Conservation (phyloP, 2,113 vertebrate species). For the Telmatochromis brachygnathus region DNA sequence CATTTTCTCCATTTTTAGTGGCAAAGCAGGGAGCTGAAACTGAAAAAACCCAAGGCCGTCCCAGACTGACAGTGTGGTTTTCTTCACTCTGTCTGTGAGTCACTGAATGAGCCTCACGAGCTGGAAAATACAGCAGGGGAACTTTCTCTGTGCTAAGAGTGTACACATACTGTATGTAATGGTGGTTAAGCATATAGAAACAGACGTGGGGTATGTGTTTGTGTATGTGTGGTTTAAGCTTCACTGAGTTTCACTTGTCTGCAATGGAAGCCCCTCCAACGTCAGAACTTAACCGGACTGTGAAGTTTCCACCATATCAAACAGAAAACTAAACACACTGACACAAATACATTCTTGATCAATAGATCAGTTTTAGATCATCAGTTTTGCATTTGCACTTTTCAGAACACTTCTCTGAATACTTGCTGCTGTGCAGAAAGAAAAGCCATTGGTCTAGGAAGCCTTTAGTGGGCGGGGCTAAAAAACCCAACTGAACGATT, state of each 20-base stretch:
- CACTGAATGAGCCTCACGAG: neutral
- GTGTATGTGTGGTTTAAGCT: neutral
- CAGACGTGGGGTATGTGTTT: neutral
- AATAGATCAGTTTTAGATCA: neutral
- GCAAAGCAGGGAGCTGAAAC: neutral
- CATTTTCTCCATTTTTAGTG: neutral
- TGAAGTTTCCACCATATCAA: neutral
- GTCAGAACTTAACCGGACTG: neutral
- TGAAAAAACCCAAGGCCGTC: neutral
- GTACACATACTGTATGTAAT: neutral
- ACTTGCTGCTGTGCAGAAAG: neutral
- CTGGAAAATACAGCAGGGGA: slow-evolving; percentile 8
- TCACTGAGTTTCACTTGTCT: neutral
- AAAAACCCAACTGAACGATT: accelerated
- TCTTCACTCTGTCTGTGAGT: neutral
- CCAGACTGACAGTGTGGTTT: slow-evolving; percentile 1
- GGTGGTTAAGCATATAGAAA: neutral
- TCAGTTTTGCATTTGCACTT: neutral
- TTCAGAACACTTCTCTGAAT: neutral
- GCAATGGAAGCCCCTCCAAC: neutral
- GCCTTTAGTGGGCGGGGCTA: neutral
- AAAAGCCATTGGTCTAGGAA: neutral
- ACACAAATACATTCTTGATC: neutral
- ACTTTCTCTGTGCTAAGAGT: neutral
- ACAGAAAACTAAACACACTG: neutral